Conservation (phyloP, 2,888 invertebrate species). For the Zhuqinia jingwanae region DNA sequence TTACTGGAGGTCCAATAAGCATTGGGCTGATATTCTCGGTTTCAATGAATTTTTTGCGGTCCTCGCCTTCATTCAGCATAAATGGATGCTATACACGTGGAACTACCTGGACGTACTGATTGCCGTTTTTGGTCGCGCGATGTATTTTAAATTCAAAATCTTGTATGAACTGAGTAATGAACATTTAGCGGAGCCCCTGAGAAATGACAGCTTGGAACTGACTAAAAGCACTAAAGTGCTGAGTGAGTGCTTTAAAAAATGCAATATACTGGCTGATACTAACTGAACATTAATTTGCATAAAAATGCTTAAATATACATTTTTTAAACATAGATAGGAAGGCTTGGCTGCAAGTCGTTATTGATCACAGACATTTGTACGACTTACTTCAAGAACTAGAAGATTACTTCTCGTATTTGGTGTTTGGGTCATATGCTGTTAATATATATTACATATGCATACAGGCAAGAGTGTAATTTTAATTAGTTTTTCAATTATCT, state of each 20-base stretch:
- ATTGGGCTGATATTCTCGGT: constrained; percentile 58
- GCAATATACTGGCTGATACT: no score
- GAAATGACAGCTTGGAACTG: constrained; percentile 34
- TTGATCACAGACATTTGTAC: constrained; percentile 71
- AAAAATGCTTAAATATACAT: not conserved
- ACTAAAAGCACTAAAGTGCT: constrained; percentile 7
- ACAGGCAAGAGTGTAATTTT: no score
- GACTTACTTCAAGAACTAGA: constrained; percentile 65
- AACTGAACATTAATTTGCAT: not conserved
- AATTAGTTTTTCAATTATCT: no score
- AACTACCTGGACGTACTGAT: constrained; percentile 70
- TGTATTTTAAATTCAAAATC: constrained; percentile 70
- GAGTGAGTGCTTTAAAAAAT: not conserved
- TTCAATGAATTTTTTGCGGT: constrained; percentile 55
- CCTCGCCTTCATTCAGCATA: constrained; percentile 63
- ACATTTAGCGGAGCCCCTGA: constrained; percentile 12
- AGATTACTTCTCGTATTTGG: constrained; percentile 69
- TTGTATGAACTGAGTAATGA: constrained; percentile 54
- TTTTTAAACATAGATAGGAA: constrained; percentile 49
- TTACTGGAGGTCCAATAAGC: constrained; percentile 42
- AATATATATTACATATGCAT: constrained; percentile 71
- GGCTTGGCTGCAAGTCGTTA: constrained; percentile 69
- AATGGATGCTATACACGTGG: constrained; percentile 68
- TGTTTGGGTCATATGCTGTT: constrained; percentile 72
- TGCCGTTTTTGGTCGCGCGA: constrained; percentile 60